Evolutionary conservation across 2,888 invertebrate species (phyloP).

Genomic region (Julus scanicus): DNA sequence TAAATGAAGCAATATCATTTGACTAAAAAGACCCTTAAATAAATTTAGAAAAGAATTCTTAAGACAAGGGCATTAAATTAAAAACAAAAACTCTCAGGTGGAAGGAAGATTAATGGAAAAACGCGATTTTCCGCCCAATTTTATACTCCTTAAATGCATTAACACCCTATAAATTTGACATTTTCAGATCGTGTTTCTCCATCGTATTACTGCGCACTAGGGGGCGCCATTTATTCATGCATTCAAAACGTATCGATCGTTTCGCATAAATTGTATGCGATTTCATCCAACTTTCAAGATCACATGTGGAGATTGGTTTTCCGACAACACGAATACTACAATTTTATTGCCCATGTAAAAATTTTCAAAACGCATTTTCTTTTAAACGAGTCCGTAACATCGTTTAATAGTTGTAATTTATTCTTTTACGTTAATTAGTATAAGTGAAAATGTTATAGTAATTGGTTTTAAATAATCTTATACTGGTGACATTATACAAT

Average conservation of each 20-base stretch:
- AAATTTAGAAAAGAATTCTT: too few relatives aligned
- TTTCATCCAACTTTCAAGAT: neutral
- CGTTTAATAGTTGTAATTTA: neutral
- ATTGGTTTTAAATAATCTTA: too few relatives aligned
- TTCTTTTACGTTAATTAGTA: too few relatives aligned
- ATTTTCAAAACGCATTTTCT: neutral
- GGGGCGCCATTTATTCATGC: neutral
- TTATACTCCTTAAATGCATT: neutral
- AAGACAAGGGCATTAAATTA: neutral
- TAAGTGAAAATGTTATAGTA: too few relatives aligned
- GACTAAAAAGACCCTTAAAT: too few relatives aligned
- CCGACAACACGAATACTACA: neutral
- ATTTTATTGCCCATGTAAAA: neutral
- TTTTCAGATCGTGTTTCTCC: conserved; percentile 9
- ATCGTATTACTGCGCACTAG: conserved; percentile 9
- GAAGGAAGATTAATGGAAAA: neutral
- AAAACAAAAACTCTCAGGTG: too few relatives aligned
- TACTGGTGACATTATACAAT: too few relatives aligned
- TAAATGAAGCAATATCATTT: too few relatives aligned
- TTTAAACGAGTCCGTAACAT: neutral
- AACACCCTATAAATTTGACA: neutral
- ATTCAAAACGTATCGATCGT: neutral
- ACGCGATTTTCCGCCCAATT: neutral
- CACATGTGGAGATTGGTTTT: neutral
- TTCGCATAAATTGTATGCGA: neutral